Base-by-base conservation (phyloP, 2,888 invertebrate genomes). In the Stenoptilia bipunctidactyla region DNA sequence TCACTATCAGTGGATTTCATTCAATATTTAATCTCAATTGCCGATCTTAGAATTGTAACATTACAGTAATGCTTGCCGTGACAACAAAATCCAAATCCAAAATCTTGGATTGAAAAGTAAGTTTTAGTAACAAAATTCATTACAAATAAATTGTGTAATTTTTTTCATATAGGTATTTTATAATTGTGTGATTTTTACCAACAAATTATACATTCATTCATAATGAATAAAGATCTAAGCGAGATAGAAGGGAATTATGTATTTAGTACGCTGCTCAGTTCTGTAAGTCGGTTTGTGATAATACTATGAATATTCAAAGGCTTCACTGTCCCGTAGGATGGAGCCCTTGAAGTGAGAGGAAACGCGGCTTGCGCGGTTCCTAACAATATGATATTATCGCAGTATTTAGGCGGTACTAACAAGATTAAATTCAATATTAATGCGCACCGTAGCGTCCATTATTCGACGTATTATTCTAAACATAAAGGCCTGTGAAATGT, bases 341-440 rank as follows among this genome's bases (percentile, higher is more conserved):
- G 69, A 67, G 72, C 75, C 79, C 79, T 77, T 76, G 62, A 63
- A 65, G 77, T 77, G 77, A 71, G 77, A 75, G 74, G 74, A 68
- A 74, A 56, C 64, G 72, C 73, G 82, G 75, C 67, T 74, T 75
- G 70, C 66, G 73, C 72, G 71, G 71, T 79, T 63, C 76, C 67
- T 77, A 82, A 82, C 82, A 83, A 83, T 80, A 70, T 67, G 82
- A 82, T 82, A 76, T 82, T 79, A 82, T 82, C 82, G 70, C 71
- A 56, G 71, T 68, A 70, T 79, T 79, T 77, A 77, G 71, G 66
- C 73, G 71, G 72, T 68, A 71, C 77, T 83, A 83, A 82, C 82
- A 83, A 82, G 82, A 83, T 83, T 82, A 80, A 70, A 77, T 68
- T 80, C 72, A 80, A 76, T 80, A 79, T 80, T 80, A 77, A 80